phyloP scores from a whole-genome alignment of 2,888 invertebrate species.

The Torymus texanus region DNA sequence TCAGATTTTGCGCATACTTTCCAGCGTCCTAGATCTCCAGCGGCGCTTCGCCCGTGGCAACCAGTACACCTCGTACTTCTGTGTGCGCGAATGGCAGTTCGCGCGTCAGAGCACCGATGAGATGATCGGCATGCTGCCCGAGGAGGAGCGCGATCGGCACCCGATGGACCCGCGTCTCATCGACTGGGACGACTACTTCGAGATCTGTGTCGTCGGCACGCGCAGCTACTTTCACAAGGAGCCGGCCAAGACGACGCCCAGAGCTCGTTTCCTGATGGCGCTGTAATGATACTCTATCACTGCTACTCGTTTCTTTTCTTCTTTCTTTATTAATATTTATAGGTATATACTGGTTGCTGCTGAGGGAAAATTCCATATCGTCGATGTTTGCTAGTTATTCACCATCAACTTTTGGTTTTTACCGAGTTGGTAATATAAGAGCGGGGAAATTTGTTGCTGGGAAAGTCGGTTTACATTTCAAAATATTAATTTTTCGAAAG shows the following conservation, averaged over 20 bases:
- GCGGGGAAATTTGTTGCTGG: too few species aligned
- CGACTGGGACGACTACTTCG: constrained; percentile 77
- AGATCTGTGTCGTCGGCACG: constrained; percentile 77
- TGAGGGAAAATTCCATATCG: too few species aligned
- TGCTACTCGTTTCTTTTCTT: not conserved
- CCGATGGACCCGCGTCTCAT: constrained; percentile 76
- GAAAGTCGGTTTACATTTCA: too few species aligned
- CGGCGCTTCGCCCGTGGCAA: constrained; percentile 75
- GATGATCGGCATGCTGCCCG: constrained; percentile 66
- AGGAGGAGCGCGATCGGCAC: constrained; percentile 70
- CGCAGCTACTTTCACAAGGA: constrained; percentile 77
- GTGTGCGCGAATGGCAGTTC: constrained; percentile 76
- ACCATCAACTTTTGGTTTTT: too few species aligned
- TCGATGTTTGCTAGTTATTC: too few species aligned
- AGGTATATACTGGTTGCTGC: too few species aligned
- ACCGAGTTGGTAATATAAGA: too few species aligned
- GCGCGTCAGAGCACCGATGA: constrained; percentile 67
- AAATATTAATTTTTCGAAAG: too few species aligned
- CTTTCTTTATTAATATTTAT: not conserved
- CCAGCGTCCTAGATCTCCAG: constrained; percentile 76
- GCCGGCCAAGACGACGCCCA: constrained; percentile 63
- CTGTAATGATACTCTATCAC: constrained; percentile 53
- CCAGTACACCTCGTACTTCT: constrained; percentile 76
- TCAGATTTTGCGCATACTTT: constrained; percentile 1
- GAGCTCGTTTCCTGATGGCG: constrained; percentile 57